Percentiles rank a stretch among this genome's conserved stretches.
Evolutionary conservation across 2,113 vertebrate species (phyloP).

Genomic region (Climacteris rufus): DNA sequence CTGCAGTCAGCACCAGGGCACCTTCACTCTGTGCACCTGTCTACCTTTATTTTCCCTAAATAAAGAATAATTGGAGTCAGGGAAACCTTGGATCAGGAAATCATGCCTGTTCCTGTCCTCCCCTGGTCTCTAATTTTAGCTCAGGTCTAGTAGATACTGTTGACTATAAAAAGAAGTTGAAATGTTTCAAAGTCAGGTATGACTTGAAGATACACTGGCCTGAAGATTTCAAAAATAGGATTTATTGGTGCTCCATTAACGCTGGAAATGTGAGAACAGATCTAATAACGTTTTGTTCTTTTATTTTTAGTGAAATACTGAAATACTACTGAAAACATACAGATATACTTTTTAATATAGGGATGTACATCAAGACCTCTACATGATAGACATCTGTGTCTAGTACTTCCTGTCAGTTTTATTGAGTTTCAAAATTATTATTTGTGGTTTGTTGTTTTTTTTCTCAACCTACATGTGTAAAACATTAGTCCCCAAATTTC

Average conservation of each 20-base stretch:
- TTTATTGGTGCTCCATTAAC: background rate
- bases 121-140: background rate
- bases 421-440: background rate
- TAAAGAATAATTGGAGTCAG: background rate
- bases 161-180: background rate
- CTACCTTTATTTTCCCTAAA: background rate
- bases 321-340: background rate
- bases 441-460: background rate
- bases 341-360: background rate
- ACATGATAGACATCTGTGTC: background rate
- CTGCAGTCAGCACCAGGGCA: background rate
- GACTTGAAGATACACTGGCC: background rate
- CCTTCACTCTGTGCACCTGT: accelerated
- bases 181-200: background rate
- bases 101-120: background rate
- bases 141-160: background rate
- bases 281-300: background rate
- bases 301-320: background rate
- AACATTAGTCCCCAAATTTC: background rate
- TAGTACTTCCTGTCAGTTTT: background rate
- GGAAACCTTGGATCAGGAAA: background rate
- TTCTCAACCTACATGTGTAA: background rate
- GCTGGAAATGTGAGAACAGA: background rate
- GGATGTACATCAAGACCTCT: background rate
- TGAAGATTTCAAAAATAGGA: background rate